These are phyloP conservation scores for Catharus bicknelli DNA, from an alignment of 2,113 vertebrate species.

Conservation along the genomic window DNA sequence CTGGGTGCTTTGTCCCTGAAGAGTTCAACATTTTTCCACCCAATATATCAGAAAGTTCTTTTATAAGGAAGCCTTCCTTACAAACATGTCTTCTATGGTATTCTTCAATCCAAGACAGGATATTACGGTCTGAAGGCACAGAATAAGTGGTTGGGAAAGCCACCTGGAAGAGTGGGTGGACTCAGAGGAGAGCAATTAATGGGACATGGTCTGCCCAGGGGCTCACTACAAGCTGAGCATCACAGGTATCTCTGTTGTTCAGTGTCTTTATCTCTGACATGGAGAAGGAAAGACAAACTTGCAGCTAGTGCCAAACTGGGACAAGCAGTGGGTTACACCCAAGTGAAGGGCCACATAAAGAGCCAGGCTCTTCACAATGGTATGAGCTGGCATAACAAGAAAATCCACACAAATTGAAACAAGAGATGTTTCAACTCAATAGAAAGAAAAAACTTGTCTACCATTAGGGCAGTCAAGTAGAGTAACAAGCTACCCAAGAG, in stretches of 20 bases:
- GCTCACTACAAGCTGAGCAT: not conserved
- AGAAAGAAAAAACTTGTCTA: not conserved
- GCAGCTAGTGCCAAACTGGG: not conserved
- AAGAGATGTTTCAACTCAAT: accelerated
- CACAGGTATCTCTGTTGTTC: not conserved
- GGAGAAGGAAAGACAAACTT: not conserved
- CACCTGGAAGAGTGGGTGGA: not conserved
- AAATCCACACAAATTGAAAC: not conserved
- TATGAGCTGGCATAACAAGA: accelerated
- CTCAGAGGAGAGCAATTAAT: not conserved
- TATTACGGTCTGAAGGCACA: not conserved
- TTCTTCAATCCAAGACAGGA: not conserved
- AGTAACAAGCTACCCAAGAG: not conserved
- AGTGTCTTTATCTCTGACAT: not conserved
- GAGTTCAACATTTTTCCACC: not conserved
- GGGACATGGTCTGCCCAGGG: not conserved
- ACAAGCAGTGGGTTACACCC: not conserved
- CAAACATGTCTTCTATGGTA: not conserved
- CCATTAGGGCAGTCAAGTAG: not conserved
- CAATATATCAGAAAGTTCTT: not conserved
- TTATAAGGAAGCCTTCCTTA: not conserved
- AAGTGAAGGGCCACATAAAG: not conserved
- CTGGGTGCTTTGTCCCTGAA: not conserved
- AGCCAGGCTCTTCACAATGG: not conserved
- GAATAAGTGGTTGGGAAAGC: not conserved